These are phyloP conservation scores for Leptogaster cylindrica DNA, from an alignment of 2,888 invertebrate genomes.

Conservation along the genomic window DNA sequence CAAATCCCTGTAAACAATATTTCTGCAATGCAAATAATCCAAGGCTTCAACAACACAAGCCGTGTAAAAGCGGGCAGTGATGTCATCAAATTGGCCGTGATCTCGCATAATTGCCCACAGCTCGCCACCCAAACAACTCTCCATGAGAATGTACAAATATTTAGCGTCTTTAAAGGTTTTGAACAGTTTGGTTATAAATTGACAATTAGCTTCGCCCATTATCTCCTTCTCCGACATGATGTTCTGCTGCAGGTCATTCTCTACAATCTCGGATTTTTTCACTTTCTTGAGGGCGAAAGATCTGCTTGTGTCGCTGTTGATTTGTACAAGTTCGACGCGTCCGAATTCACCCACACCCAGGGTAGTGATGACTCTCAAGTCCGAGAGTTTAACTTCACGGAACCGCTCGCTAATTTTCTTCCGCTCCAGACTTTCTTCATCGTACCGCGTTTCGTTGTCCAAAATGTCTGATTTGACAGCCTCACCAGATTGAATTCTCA, in stretches of 20 bases:
- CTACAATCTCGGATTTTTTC: conserved; percentile 98
- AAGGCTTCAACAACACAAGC: conserved; percentile 98
- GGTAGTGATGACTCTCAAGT: conserved; percentile 89
- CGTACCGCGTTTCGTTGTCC: conserved; percentile 89
- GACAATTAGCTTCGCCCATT: no score
- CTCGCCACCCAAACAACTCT: conserved; percentile 97
- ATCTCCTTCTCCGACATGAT: conserved; percentile 99
- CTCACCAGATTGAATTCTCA: no score
- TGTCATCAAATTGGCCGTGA: conserved; percentile 91
- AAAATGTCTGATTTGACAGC: conserved; percentile 90
- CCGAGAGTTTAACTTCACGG: conserved; percentile 80
- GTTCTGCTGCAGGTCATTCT: conserved; percentile 98
- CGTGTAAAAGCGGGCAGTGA: conserved; percentile 93
- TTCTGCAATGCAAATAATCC: conserved; percentile 94
- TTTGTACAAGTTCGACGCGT: conserved; percentile 94
- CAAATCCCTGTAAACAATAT: no score
- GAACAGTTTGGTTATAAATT: conserved; percentile 90
- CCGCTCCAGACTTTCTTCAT: conserved; percentile 78
- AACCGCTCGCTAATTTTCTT: conserved; percentile 89
- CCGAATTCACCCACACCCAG: conserved; percentile 99
- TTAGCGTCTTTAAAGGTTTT: conserved; percentile 97
- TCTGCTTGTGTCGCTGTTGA: conserved; percentile 75
- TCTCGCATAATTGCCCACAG: conserved; percentile 96
- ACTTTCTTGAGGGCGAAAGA: conserved; percentile 95
- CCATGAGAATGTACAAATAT: conserved; percentile 98